Evolutionary conservation across 2,797 vertebrate genomes (phyloP), one percentile per base, ranked within the genome.

Genomic region (Bovichtus diacanthus): DNA sequence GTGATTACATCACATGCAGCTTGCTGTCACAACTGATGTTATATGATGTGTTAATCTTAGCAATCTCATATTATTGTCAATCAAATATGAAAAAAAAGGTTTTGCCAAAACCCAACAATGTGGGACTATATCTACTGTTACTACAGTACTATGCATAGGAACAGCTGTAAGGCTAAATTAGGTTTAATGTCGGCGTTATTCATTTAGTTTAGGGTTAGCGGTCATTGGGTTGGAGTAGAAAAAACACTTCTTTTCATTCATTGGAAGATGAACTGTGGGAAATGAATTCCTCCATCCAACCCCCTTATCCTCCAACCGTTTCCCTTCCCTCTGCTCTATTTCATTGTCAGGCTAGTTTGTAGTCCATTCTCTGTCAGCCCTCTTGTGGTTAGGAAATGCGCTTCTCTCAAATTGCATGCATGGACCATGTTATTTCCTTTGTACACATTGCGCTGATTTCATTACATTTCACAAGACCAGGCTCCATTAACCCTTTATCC

Each of bases 1-100:
- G 44, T 69, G 12, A 82, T 87, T 80, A 80, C 51, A 81, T 85
- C 84, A 77, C 62, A 65, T 58, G 19, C 38, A 66, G 44, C 56
- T 41, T 54, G n/a, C 60, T 66, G 78, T 81, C 60, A 63, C 59
- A 81, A 58, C 62, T 39, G 54, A 67, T 72, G 34, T 66, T 58
- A 29, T 46, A 55, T 64, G 49, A 61, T 41, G 25, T 54, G 6
- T 51, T 65, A 25, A 13, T 31, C 55, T 15, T 19, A 41, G 36
- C 59, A 80, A 61, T 43, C 27, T 62, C 38, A 31, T 39, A 18
- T 44, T 39, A n/a, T 51, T 59, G 23, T 76, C 38, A 34, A 18
- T 66, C 44, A 60, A 59, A 46, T 62, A 8, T 4, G 54, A n/a
- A 39, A 0, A 25, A 23, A 12, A 51, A 31, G n/a, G 9, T 44